Evolutionary conservation across 2,888 invertebrate species (phyloP).

Genomic region (Mesorhabditis spiculigera): DNA sequence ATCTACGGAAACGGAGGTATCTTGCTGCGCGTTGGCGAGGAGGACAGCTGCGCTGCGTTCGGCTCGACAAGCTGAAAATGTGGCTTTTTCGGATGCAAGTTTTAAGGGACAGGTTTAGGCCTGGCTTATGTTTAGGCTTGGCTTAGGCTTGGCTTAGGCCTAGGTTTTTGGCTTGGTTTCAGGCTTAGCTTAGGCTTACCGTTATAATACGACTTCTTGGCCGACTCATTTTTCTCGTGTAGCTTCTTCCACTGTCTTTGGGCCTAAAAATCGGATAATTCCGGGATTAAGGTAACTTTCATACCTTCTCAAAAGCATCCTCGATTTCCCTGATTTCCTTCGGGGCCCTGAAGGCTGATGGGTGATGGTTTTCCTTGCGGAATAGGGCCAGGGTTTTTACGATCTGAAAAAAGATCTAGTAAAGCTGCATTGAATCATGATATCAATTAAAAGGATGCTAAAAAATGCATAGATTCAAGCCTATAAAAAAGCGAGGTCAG

Average conservation of each 20-base stretch:
- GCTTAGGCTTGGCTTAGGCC: no score
- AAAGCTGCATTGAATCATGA: neutral
- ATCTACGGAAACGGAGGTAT: conserved; percentile 43
- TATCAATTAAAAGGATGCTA: neutral
- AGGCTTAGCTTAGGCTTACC: no score
- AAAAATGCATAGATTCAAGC: neutral
- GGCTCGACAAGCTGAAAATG: conserved; percentile 75
- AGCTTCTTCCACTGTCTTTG: conserved; percentile 98
- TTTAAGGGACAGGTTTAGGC: no score
- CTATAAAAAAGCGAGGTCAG: neutral
- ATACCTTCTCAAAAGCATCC: conserved; percentile 88
- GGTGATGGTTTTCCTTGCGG: conserved; percentile 61
- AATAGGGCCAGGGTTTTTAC: conserved; percentile 41
- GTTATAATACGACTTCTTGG: conserved; percentile 84
- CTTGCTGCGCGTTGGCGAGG: conserved; percentile 28
- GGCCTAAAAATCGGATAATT: conserved; percentile 64
- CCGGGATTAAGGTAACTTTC: neutral
- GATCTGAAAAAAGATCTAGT: neutral
- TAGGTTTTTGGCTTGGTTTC: no score
- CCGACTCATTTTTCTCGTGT: conserved; percentile 86
- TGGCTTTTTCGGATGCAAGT: no score
- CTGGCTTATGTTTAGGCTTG: no score
- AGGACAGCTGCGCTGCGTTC: conserved; percentile 64
- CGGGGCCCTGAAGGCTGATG: conserved; percentile 44
- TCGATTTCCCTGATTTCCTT: conserved; percentile 86